Percentiles rank a stretch among this genome's conserved stretches.
These are phyloP conservation scores for Spea bombifrons DNA, from an alignment of 2,113 vertebrate species.

Conservation along the genomic window DNA sequence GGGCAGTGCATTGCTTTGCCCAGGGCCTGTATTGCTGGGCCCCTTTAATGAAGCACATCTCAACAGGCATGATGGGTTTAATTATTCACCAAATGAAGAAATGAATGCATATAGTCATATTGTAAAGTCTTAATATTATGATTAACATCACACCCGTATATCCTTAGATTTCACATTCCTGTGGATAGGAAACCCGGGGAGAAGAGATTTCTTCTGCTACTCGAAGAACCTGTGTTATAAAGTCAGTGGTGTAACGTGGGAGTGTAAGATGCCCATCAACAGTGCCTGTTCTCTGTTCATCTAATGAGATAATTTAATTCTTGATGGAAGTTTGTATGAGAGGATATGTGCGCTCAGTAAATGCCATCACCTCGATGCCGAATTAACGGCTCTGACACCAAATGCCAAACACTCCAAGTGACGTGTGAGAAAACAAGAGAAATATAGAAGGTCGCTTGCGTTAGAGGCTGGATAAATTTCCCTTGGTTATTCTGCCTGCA, in stretches of 20 bases:
- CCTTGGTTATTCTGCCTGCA: slow-evolving; percentile 11
- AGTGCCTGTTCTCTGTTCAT: slow-evolving; percentile 7
- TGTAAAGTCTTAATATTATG: no score
- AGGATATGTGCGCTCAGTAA: slow-evolving; percentile 5
- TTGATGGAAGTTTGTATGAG: slow-evolving; percentile 30
- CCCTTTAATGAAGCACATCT: no score
- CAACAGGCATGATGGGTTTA: no score
- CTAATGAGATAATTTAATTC: slow-evolving; percentile 42
- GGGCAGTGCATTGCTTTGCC: no score
- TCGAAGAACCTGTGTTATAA: neutral
- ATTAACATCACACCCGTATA: no score
- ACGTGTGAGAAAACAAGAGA: slow-evolving; percentile 34
- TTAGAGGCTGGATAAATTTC: neutral
- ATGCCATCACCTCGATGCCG: slow-evolving; percentile 35
- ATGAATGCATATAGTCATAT: no score
- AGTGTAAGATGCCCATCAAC: neutral
- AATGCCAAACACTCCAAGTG: slow-evolving; percentile 39
- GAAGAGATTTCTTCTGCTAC: neutral
- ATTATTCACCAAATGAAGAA: no score
- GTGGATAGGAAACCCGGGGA: no score
- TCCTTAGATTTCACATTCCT: no score
- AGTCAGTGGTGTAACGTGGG: neutral
- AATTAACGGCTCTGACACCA: slow-evolving; percentile 27
- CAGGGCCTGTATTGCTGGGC: no score
- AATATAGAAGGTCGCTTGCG: neutral